Evolutionary conservation across 1,140 invertebrate genomes (phyloP).

Genomic region (Hestina assimilis): DNA sequence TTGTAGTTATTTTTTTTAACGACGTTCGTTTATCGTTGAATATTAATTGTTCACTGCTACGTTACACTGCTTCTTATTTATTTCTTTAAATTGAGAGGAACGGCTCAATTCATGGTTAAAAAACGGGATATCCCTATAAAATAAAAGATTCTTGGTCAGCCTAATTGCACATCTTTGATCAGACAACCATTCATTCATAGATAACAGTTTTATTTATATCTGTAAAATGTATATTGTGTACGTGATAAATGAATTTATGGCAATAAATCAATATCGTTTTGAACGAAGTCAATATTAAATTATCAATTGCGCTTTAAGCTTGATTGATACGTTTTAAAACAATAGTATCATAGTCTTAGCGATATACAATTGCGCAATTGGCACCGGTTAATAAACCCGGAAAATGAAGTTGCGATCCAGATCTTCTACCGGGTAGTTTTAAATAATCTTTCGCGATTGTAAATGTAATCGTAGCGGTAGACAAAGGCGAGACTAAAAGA

Average conservation of each 20-base stretch:
- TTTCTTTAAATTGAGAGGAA: no score
- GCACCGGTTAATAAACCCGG: conserved; percentile 2
- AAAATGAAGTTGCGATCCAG: conserved; percentile 17
- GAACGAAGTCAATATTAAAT: background rate
- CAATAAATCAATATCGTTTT: background rate
- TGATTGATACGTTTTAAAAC: no score
- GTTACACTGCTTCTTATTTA: no score
- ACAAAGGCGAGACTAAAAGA: conserved; percentile 48
- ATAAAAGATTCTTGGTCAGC: no score
- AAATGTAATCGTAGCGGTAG: conserved; percentile 38
- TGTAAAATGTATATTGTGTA: background rate
- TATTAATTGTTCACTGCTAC: no score
- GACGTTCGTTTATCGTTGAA: no score
- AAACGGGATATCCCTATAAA: background rate
- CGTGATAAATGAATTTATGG: background rate
- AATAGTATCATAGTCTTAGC: no score
- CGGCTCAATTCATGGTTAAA: no score
- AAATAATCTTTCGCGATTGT: conserved; percentile 28
- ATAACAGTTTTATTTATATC: background rate
- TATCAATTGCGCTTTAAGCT: no score
- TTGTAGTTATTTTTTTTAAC: no score
- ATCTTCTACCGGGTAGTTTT: conserved; percentile 6
- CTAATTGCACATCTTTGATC: background rate
- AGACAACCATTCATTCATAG: conserved; percentile 1
- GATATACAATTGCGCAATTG: no score